Conservation (phyloP, 2,888 invertebrate genomes). For the Phoenoteleia sp. region DNA sequence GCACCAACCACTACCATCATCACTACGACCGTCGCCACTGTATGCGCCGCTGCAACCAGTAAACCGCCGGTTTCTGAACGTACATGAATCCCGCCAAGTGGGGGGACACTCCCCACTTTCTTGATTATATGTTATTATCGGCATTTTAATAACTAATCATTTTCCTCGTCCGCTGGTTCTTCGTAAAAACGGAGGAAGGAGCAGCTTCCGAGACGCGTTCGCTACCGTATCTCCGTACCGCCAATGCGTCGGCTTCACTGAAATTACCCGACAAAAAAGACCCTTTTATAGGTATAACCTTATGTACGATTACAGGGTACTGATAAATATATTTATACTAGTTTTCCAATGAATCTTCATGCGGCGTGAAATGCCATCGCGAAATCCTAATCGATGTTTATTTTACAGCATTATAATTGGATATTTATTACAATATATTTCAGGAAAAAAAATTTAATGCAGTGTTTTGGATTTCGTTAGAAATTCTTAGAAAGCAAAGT, state of each 20-base stretch:
- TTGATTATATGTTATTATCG: conserved; percentile 87
- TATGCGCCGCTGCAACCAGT: conserved; percentile 67
- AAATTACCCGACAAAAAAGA: conserved; percentile 48
- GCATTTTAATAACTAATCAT: conserved; percentile 87
- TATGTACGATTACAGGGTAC: conserved; percentile 1
- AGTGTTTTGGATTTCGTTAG: too few species aligned
- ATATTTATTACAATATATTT: too few species aligned
- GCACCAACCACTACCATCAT: conserved; percentile 77
- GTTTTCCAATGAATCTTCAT: not conserved
- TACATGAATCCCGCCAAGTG: conserved; percentile 77
- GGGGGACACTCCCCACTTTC: conserved; percentile 84
- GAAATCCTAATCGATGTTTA: not conserved
- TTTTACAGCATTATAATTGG: not conserved
- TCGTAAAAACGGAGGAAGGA: conserved; percentile 83
- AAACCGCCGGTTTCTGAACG: conserved; percentile 65
- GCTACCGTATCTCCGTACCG: conserved; percentile 83
- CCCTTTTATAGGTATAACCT: conserved; percentile 26
- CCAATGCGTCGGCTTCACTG: conserved; percentile 52
- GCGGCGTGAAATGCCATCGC: not conserved
- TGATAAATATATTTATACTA: not conserved
- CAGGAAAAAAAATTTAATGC: too few species aligned
- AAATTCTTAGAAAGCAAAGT: too few species aligned
- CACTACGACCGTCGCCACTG: conserved; percentile 72
- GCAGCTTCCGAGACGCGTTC: conserved; percentile 85
- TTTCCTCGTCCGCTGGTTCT: conserved; percentile 81